Conservation (phyloP, 2,797 vertebrate species). For the Scomberomorus guttatus region DNA sequence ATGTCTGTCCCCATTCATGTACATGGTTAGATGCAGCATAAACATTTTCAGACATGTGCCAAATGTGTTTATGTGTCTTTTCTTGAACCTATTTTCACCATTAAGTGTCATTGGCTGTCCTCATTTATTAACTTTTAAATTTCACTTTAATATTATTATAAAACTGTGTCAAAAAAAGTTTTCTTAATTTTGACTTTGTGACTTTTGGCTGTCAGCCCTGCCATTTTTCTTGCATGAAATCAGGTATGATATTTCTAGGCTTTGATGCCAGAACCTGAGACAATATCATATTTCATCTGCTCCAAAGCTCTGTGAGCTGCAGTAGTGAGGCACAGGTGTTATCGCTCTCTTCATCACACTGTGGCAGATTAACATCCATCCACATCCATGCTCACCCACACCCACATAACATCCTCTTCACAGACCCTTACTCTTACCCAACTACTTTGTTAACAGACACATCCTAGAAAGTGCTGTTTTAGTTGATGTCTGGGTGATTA, state of each 20-base stretch:
- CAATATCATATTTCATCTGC: slow-evolving; percentile 45
- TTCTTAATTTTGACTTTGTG: slow-evolving; percentile 12
- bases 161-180: too few relatives aligned
- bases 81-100: too few relatives aligned
- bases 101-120: too few relatives aligned
- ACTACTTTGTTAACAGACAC: slow-evolving; percentile 6
- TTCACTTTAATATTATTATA: too few relatives aligned
- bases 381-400: slow-evolving; percentile 30
- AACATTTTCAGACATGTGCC: neutral
- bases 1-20: neutral
- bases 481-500: neutral
- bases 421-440: slow-evolving; percentile 12
- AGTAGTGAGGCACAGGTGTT: slow-evolving; percentile 59
- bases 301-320: slow-evolving; percentile 30
- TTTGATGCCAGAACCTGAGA: slow-evolving; percentile 43
- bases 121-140: too few relatives aligned
- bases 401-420: slow-evolving; percentile 9
- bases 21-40: neutral
- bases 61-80: too few relatives aligned
- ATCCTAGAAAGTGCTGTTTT: neutral
- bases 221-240: slow-evolving; percentile 35
- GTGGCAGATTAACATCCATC: slow-evolving; percentile 52
- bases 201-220: slow-evolving; percentile 20
- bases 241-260: slow-evolving; percentile 30
- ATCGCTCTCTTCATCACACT: slow-evolving; percentile 61